phyloP scores from a whole-genome alignment of 2,797 vertebrate species.

The Trematomus bernacchii region DNA sequence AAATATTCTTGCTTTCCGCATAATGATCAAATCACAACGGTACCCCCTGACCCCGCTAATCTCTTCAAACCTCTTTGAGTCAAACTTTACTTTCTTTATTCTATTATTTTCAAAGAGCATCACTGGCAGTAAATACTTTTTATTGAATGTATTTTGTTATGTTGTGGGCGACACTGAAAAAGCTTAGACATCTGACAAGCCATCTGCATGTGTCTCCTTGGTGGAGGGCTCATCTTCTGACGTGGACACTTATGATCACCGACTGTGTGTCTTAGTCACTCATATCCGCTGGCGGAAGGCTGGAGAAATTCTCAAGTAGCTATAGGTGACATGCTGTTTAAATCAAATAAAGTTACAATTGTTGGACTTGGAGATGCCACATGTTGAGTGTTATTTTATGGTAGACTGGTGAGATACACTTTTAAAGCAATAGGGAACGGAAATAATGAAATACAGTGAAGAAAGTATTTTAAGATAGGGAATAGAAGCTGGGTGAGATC shows the following conservation, averaged over 20 bases:
- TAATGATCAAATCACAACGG: conserved; percentile 28
- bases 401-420: background rate
- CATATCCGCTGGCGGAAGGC: conserved; percentile 24
- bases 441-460: conserved; percentile 28
- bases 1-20: background rate
- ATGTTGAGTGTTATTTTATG: conserved; percentile 18
- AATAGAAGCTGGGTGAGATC: background rate
- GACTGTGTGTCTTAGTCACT: conserved; percentile 37
- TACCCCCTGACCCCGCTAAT: conserved; percentile 1
- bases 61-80: conserved; percentile 7
- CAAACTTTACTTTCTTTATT: conserved; percentile 22
- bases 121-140: conserved; percentile 25
- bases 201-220: conserved; percentile 38
- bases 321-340: conserved; percentile 52
- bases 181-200: conserved; percentile 51
- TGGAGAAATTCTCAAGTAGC: conserved; percentile 36
- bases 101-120: conserved; percentile 41
- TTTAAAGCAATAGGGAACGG: conserved; percentile 15
- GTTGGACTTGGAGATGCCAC: conserved; percentile 14
- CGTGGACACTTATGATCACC: conserved; percentile 42
- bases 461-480: background rate
- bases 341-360: conserved; percentile 56
- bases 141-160: conserved; percentile 52
- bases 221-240: conserved; percentile 43
- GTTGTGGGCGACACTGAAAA: conserved; percentile 11